Evolutionary conservation across 2,113 vertebrate species (phyloP).

Genomic region (Rhynchopsitta pachyrhyncha): DNA sequence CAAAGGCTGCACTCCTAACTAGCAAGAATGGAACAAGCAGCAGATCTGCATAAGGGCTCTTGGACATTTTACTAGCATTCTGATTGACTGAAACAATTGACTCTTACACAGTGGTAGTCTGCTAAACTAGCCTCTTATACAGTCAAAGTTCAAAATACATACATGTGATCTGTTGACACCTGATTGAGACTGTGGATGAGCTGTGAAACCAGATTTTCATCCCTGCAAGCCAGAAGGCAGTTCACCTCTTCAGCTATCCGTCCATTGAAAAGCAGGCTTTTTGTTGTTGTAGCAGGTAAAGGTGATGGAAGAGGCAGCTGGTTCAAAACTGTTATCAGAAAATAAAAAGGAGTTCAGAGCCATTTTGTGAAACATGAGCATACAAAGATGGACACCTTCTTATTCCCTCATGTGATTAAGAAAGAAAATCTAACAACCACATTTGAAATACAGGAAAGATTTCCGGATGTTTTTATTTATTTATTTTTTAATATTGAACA

Average conservation of each 20-base stretch:
- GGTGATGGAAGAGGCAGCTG: conserved; percentile 98
- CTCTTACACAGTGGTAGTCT: neutral
- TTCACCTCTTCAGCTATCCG: conserved; percentile 95
- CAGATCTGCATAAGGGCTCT: neutral
- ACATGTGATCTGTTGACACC: conserved; percentile 99
- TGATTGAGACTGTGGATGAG: conserved; percentile 94
- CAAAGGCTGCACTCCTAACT: neutral
- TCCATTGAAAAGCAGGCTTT: conserved; percentile 96
- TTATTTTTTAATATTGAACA: neutral
- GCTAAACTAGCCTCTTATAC: neutral
- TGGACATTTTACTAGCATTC: neutral
- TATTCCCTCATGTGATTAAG: neutral
- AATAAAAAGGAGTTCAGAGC: neutral
- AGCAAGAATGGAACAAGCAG: neutral
- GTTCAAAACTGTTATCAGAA: conserved; percentile 88
- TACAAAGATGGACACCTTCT: neutral
- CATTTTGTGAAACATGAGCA: neutral
- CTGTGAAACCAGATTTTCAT: conserved; percentile 94
- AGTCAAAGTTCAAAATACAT: conserved; percentile 67
- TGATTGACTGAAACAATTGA: neutral
- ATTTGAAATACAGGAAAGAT: neutral
- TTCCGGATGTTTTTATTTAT: neutral
- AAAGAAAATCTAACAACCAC: neutral
- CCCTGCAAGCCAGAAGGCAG: conserved; percentile 92
- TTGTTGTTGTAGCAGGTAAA: conserved; percentile 97